These are phyloP conservation scores for Melanotaenia parkinsoni DNA, from an alignment of 2,797 vertebrate genomes.

Conservation along the genomic window DNA sequence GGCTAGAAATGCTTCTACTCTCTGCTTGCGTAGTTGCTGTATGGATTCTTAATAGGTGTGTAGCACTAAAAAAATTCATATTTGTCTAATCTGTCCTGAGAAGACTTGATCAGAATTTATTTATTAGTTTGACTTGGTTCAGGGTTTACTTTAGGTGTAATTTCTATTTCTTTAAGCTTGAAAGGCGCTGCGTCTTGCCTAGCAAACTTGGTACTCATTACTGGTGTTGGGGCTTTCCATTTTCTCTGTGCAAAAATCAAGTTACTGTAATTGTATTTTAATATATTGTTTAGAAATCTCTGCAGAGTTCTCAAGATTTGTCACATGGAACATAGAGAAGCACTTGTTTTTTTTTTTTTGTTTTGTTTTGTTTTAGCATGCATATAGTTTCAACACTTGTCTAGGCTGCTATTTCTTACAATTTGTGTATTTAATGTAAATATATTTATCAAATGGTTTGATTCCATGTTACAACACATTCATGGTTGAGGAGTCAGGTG, in stretches of 20 bases:
- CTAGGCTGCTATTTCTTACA: conserved; percentile 90
- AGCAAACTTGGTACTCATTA: conserved; percentile 77
- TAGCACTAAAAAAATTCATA: conserved; percentile 77
- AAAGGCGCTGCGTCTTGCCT: conserved; percentile 65
- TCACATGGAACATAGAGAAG: conserved; percentile 82
- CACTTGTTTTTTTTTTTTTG: conserved; percentile 85
- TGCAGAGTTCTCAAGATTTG: conserved; percentile 72
- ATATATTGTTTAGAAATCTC: conserved; percentile 72
- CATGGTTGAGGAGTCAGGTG: conserved; percentile 53
- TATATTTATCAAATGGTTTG: conserved; percentile 84
- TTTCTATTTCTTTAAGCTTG: conserved; percentile 72
- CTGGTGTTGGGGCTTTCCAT: conserved; percentile 70
- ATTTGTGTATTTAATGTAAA: conserved; percentile 88
- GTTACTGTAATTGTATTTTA: conserved; percentile 81
- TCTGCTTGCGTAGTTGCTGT: conserved; percentile 50
- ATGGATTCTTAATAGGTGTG: conserved; percentile 56
- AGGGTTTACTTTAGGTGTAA: conserved; percentile 81
- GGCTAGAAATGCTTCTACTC: conserved; percentile 24
- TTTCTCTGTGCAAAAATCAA: conserved; percentile 79
- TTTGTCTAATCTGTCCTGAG: conserved; percentile 86
- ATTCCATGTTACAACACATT: conserved; percentile 63
- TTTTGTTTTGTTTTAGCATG: conserved; percentile 69
- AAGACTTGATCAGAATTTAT: conserved; percentile 88
- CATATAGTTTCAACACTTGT: conserved; percentile 86
- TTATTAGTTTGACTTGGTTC: conserved; percentile 87